These are phyloP conservation scores for Lasioglossum vierecki DNA, from an alignment of 2,888 invertebrate species.

Conservation along the genomic window DNA sequence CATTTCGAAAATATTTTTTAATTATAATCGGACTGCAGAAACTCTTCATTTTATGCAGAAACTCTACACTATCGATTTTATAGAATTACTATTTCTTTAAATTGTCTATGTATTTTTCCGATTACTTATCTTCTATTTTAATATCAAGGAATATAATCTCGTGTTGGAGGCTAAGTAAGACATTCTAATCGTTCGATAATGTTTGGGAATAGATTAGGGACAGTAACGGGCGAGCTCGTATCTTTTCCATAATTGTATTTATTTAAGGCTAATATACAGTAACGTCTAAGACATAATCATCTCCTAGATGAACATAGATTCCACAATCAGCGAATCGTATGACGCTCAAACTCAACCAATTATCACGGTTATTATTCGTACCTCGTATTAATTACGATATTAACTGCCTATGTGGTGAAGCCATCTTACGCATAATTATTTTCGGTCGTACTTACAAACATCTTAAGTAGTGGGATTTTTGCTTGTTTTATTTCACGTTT, in stretches of 20 bases:
- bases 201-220: background rate
- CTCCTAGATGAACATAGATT: conserved; percentile 71
- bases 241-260: conserved; percentile 68
- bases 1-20: background rate
- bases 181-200: background rate
- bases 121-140: background rate
- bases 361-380: conserved; percentile 53
- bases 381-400: conserved; percentile 58
- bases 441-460: conserved; percentile 60
- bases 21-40: background rate
- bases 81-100: background rate
- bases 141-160: too few relatives aligned
- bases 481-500: conserved; percentile 7
- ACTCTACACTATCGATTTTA: background rate
- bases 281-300: conserved; percentile 69
- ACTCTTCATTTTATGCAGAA: background rate
- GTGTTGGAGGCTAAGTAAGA: too few relatives aligned
- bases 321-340: conserved; percentile 52
- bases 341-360: conserved; percentile 47
- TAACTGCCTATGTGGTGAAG: conserved; percentile 65
- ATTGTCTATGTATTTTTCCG: background rate
- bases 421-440: conserved; percentile 52
- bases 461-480: conserved; percentile 45
- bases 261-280: conserved; percentile 73
- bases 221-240: background rate